These are phyloP conservation scores for Percopsis omiscomaycus DNA, from an alignment of 2,797 vertebrate genomes.

Conservation along the genomic window DNA sequence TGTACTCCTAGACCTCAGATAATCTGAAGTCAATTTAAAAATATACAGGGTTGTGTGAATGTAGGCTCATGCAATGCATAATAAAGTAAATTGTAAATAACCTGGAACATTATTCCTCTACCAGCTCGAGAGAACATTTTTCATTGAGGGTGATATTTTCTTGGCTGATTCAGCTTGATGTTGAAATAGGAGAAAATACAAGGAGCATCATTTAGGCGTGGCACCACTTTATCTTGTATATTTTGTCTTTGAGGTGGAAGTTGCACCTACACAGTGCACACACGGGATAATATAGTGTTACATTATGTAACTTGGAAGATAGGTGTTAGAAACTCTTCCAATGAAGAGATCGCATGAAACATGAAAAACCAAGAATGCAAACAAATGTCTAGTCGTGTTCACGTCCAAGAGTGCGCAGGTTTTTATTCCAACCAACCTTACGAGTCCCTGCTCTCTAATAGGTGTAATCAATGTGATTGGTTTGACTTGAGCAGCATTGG, in stretches of 20 bases:
- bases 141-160: not conserved
- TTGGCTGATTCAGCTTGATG: slow-evolving; percentile 20
- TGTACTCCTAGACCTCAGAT: not conserved
- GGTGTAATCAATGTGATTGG: too few species aligned
- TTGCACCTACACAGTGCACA: slow-evolving; percentile 53
- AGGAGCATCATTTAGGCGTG: slow-evolving; percentile 48
- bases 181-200: slow-evolving; percentile 20
- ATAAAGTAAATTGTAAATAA: slow-evolving; percentile 8
- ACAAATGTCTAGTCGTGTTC: too few species aligned
- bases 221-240: slow-evolving; percentile 55
- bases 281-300: not conserved
- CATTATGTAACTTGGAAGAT: too few species aligned
- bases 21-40: not conserved
- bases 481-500: too few species aligned
- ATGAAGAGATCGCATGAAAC: too few species aligned
- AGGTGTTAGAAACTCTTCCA: too few species aligned
- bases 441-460: too few species aligned
- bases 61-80: too few species aligned
- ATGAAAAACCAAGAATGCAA: too few species aligned
- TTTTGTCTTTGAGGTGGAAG: slow-evolving; percentile 56
- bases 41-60: not conserved
- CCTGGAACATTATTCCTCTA: slow-evolving; percentile 14
- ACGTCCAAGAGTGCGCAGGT: too few species aligned
- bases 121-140: slow-evolving; percentile 5
- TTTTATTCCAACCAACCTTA: too few species aligned